phyloP scores from a whole-genome alignment of 2,797 vertebrate species.

The Petrocephalus sullivani region DNA sequence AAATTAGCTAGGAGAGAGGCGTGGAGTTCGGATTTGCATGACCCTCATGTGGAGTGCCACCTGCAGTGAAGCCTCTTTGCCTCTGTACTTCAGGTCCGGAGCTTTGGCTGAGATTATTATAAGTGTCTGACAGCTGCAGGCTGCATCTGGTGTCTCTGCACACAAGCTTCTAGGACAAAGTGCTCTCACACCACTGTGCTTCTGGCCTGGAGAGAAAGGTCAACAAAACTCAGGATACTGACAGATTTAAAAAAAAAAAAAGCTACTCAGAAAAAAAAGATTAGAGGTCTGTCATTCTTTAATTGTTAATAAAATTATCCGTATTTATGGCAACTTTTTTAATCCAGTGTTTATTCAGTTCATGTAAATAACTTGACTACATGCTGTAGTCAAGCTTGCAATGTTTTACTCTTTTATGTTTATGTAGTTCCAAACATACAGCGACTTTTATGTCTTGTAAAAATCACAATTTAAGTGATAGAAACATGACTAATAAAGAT shows the following conservation, averaged over 20 bases:
- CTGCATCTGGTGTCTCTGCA: neutral
- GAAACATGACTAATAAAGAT: neutral
- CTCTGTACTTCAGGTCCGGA: neutral
- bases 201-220: neutral
- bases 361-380: neutral
- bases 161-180: neutral
- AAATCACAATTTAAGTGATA: neutral
- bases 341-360: neutral
- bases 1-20: neutral
- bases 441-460: neutral
- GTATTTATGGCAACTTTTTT: neutral
- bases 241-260: neutral
- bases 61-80: neutral
- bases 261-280: neutral
- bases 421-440: neutral
- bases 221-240: neutral
- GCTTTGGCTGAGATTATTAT: neutral
- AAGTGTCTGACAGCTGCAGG: neutral
- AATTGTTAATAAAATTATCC: neutral
- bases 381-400: neutral
- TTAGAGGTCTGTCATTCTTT: neutral
- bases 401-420: neutral
- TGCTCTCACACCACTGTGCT: neutral
- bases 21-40: neutral
- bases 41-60: neutral